Conservation (phyloP, 92 coral and sea anemone genomes). For the Isaurus tuberculatus region DNA sequence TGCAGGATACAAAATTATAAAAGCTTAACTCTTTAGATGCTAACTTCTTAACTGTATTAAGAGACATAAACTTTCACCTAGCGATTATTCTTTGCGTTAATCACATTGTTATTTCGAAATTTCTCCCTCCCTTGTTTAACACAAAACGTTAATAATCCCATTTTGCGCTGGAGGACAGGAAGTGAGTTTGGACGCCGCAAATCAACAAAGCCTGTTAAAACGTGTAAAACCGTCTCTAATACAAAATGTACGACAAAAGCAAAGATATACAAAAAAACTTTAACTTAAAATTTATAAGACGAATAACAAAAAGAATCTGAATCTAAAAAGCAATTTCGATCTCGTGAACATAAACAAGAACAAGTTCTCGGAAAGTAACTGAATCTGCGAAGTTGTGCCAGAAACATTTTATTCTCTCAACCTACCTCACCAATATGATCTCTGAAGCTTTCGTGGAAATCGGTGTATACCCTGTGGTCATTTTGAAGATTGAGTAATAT, state of each 20-base stretch:
- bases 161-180: neutral
- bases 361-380: neutral
- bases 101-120: too few species aligned
- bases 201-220: neutral
- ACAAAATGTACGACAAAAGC: too few species aligned
- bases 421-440: neutral
- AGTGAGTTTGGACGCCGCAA: neutral
- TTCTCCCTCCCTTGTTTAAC: too few species aligned
- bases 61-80: too few species aligned
- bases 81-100: too few species aligned
- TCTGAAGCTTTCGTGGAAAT: conserved; percentile 5
- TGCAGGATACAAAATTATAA: too few species aligned
- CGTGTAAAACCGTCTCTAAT: neutral
- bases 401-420: neutral
- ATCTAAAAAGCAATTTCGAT: too few species aligned
- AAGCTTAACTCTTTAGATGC: too few species aligned
- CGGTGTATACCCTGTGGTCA: conserved; percentile 8
- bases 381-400: neutral
- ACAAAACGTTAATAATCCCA: neutral
- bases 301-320: too few species aligned
- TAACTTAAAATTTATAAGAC: too few species aligned
- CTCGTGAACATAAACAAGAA: neutral
- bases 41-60: too few species aligned
- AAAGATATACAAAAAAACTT: neutral
- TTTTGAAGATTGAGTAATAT: neutral